Percentiles rank a stretch among this genome's conserved stretches.
Evolutionary conservation across 2,797 vertebrate genomes (phyloP).

Genomic region (Sebastes nivosus): DNA sequence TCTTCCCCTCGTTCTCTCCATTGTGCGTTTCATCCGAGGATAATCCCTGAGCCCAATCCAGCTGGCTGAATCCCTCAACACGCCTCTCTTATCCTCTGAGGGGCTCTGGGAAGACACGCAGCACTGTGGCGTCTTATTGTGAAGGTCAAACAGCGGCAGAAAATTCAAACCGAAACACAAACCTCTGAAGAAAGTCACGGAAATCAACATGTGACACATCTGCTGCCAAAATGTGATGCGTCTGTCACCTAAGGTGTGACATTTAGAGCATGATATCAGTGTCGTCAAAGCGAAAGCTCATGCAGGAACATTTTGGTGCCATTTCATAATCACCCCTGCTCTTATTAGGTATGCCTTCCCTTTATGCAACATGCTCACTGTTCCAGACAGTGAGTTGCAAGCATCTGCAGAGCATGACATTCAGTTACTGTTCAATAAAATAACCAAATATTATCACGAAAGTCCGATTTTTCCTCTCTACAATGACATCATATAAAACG

Average conservation of each 20-base stretch:
- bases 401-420: not conserved
- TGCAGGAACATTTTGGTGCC: not conserved
- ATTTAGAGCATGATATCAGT: not conserved
- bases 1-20: slow-evolving; percentile 13
- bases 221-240: not conserved
- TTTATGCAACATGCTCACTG: not conserved
- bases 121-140: slow-evolving; percentile 9
- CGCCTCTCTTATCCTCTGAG: slow-evolving; percentile 30
- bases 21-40: slow-evolving; percentile 25
- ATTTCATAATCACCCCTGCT: not conserved
- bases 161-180: not conserved
- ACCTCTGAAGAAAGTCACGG: not conserved
- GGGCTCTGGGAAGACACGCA: slow-evolving; percentile 10
- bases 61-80: slow-evolving; percentile 27
- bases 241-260: not conserved
- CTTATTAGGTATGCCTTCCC: not conserved
- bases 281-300: not conserved
- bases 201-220: not conserved
- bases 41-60: slow-evolving; percentile 47
- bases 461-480: no score
- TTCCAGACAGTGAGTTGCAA: not conserved
- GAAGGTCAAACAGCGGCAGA: slow-evolving; percentile 29
- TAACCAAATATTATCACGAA: not conserved
- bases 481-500: not conserved
- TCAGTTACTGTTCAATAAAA: not conserved